Conservation (phyloP, 2,888 invertebrate genomes). For the Lasiommata megera region DNA sequence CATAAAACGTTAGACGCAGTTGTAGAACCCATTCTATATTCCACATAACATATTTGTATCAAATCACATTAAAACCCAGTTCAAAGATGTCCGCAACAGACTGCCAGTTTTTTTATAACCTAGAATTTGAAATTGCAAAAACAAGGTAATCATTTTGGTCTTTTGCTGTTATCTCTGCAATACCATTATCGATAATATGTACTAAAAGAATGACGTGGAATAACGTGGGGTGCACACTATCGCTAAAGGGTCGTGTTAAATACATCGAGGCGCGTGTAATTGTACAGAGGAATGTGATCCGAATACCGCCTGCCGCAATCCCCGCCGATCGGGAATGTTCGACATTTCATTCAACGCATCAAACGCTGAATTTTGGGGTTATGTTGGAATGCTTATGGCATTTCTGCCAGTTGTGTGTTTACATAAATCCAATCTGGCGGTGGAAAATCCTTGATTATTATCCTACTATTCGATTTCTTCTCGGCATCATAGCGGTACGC, state of each 20-base stretch:
- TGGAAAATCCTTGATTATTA: too few relatives aligned
- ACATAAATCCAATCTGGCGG: too few relatives aligned
- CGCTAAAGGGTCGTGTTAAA: background rate
- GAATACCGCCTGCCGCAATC: conserved; percentile 18
- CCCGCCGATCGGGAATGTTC: conserved; percentile 9
- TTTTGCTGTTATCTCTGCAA: background rate
- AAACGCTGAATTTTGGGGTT: conserved; percentile 11
- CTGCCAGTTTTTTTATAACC: background rate
- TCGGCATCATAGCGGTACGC: too few relatives aligned
- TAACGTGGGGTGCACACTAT: background rate
- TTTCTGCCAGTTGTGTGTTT: background rate
- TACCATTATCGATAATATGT: background rate
- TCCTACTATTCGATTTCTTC: too few relatives aligned
- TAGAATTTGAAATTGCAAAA: too few relatives aligned
- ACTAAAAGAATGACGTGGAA: background rate
- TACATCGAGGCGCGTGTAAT: conserved; percentile 12
- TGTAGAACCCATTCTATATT: too few relatives aligned
- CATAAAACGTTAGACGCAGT: too few relatives aligned
- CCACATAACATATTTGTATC: too few relatives aligned
- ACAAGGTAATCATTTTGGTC: background rate
- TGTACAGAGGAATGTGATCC: conserved; percentile 17
- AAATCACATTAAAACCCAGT: too few relatives aligned
- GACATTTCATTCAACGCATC: conserved; percentile 13
- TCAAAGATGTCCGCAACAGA: too few relatives aligned
- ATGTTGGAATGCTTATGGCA: background rate